A percentile compares a stretch with the other conserved stretches of the same genome.
Conservation (phyloP, 2,888 invertebrate genomes). For the Serrognathus titanus region DNA sequence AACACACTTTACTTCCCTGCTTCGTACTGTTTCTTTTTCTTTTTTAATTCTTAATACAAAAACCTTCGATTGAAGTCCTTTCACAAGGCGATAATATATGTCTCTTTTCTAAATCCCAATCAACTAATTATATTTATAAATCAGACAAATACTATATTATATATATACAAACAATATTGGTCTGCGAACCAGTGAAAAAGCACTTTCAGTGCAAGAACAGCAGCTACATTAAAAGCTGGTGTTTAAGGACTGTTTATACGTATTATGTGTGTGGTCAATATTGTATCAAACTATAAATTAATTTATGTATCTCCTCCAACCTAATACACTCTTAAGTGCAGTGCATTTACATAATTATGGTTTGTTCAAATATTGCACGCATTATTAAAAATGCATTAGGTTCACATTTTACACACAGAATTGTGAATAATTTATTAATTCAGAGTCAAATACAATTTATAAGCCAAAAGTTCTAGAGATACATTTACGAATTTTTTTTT, state of each 20-base stretch:
- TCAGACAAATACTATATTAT: constrained; percentile 19
- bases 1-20: neutral
- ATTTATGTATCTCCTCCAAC: no score
- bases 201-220: constrained; percentile 28
- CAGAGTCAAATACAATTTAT: no score
- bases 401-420: no score
- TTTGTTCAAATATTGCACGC: no score
- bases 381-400: no score
- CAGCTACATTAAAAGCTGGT: constrained; percentile 33
- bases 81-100: neutral
- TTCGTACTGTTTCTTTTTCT: neutral
- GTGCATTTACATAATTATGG: no score
- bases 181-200: constrained; percentile 28
- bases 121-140: constrained; percentile 17
- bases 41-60: neutral
- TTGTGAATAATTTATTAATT: no score
- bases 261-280: constrained; percentile 20
- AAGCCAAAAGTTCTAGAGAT: no score
- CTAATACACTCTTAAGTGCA: no score
- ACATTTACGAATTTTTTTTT: no score
- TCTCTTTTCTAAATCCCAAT: neutral
- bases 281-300: neutral
- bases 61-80: neutral
- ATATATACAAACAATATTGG: constrained; percentile 25
- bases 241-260: constrained; percentile 26